Evolutionary conservation across 2,888 invertebrate genomes (phyloP).

Genomic region (Griposia aprilina): DNA sequence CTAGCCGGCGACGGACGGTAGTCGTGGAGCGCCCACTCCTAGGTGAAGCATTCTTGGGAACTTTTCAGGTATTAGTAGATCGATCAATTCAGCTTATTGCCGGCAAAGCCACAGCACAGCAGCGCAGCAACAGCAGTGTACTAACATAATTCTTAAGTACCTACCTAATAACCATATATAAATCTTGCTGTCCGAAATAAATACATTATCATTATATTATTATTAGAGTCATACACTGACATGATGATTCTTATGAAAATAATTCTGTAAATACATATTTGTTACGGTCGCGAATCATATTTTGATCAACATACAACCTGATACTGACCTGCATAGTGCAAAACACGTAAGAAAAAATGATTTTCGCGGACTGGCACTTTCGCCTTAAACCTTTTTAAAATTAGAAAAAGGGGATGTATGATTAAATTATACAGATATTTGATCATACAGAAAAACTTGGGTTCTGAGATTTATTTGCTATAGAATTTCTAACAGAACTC

Average conservation of each 20-base stretch:
- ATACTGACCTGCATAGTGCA: background rate
- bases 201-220: background rate
- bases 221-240: background rate
- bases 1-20: constrained; percentile 25
- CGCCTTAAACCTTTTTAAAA: background rate
- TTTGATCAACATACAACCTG: background rate
- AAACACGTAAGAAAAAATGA: background rate
- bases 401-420: background rate
- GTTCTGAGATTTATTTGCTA: background rate
- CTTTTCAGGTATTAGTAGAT: background rate
- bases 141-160: background rate
- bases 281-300: background rate
- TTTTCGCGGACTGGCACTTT: background rate
- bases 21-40: constrained; percentile 18
- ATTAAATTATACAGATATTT: background rate
- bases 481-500: background rate
- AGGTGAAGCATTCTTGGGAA: background rate
- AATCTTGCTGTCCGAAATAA: background rate
- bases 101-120: background rate
- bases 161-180: background rate
- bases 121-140: background rate
- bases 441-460: background rate
- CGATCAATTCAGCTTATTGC: background rate
- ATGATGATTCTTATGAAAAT: background rate
- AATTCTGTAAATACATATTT: background rate